These are phyloP conservation scores for Patella depressa DNA, from an alignment of 2,888 invertebrate genomes.

Conservation along the genomic window DNA sequence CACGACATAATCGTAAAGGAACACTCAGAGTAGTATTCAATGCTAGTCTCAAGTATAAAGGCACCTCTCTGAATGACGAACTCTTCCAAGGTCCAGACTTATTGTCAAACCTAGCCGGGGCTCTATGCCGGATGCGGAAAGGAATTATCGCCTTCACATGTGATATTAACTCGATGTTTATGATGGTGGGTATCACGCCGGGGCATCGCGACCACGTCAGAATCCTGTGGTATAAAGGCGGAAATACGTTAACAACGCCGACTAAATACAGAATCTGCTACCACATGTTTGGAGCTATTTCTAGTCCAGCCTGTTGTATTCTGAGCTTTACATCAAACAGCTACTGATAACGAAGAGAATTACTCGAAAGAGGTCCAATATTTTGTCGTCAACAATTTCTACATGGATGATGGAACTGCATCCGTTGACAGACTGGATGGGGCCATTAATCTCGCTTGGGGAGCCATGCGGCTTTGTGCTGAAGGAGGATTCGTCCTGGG, in stretches of 20 bases:
- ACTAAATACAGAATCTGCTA: not conserved
- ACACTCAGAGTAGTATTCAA: not conserved
- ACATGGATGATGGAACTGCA: not conserved
- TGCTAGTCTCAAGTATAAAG: not conserved
- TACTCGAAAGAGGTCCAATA: not conserved
- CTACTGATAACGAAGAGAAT: not conserved
- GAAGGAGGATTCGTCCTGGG: not conserved
- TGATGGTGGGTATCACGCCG: not conserved
- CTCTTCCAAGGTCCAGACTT: not conserved
- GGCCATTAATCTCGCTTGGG: not conserved
- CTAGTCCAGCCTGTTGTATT: slow-evolving; percentile 3
- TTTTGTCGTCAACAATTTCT: not conserved
- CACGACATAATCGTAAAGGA: not conserved
- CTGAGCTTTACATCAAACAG: not conserved
- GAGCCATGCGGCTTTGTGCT: not conserved
- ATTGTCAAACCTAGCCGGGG: not conserved
- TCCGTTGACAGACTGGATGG: not conserved
- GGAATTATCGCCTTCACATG: not conserved
- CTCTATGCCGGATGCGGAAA: slow-evolving; percentile 4
- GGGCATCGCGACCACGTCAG: not conserved
- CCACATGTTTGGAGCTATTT: not conserved
- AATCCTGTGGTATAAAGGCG: not conserved
- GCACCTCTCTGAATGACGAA: not conserved
- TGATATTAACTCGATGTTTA: not conserved
- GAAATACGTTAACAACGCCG: not conserved